Percentiles rank a stretch among this genome's conserved stretches.
Evolutionary conservation across 1,140 invertebrate genomes (phyloP).

Genomic region (Rhopalosiphum maidis): DNA sequence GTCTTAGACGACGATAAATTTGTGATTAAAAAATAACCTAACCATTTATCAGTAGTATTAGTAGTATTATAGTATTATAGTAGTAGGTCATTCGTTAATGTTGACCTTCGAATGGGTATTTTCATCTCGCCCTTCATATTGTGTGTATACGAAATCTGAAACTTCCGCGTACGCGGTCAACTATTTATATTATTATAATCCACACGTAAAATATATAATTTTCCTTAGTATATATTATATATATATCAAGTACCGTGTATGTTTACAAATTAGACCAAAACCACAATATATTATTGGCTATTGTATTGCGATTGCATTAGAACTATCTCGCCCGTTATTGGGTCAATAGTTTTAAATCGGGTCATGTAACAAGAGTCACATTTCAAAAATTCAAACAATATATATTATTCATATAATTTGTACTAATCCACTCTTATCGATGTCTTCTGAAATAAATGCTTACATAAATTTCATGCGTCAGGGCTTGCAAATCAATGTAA

Average conservation of each 20-base stretch:
- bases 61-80: too few species aligned
- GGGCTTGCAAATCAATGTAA: background rate
- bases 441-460: background rate
- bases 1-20: background rate
- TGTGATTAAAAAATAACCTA: background rate
- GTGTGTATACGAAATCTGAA: background rate
- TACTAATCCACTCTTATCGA: background rate
- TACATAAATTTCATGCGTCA: background rate
- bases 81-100: conserved; percentile 35
- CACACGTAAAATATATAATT: background rate
- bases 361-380: background rate
- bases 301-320: background rate
- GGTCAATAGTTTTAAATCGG: conserved; percentile 1
- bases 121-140: background rate
- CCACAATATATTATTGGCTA: background rate
- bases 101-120: background rate
- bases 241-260: background rate
- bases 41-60: background rate
- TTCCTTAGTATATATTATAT: background rate
- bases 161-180: background rate
- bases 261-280: background rate
- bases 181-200: background rate
- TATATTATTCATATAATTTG: background rate
- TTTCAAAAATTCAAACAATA: background rate
- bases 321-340: background rate